Base-by-base conservation (phyloP, 2,113 vertebrate genomes). In the Gorilla gorilla region DNA sequence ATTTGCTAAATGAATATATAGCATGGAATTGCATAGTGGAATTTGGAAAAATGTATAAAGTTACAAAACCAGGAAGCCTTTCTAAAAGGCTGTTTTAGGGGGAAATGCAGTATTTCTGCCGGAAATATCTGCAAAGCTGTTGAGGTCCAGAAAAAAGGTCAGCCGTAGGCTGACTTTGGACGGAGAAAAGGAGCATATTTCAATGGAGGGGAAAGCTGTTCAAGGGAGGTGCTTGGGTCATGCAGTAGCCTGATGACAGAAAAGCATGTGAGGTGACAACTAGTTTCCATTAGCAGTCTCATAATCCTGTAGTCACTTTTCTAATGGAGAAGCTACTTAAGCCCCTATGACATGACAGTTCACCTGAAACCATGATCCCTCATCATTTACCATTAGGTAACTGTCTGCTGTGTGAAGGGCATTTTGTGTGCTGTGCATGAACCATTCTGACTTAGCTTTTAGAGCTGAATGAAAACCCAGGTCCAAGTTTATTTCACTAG, bases 311-410 rank as follows among this genome's bases (percentile, higher is more conserved):
- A 57, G 43, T 73, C 22, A 25, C n/a, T 66, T 92, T 90, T 78
- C 88, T 90, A 61, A 22, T 35, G 45, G n/a, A 89, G 40, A 89
- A 87, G 22, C 20, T 30, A 20, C n/a, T 38, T 79, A 43, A 76
- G 57, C 14, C 82, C 90, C 3, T 5, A 20, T 55, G 73, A 30
- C 8, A 2, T 23, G 6, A 83, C 7, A 61, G 5, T 13, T 94
- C n/a, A 48, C 52, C 85, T 78, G 50, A 84, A 76, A 79, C 81
- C 93, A 73, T 32, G 32, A 90, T 40, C 18, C 57, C n/a, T 66
- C 73, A 81, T 64, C 16, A 27, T 66, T 73, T n/a, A 64, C 38
- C 43, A 93, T 86, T 72, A 90, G 40, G 45, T 43, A 57, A 45
- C 57, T 8, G 10, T 17, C 38, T 30, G 9, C 86, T 35, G 14